Percentiles rank a stretch among this genome's conserved stretches.
These are phyloP conservation scores for Cyclophora albipunctata DNA, from an alignment of 2,888 invertebrate genomes.

Conservation along the genomic window DNA sequence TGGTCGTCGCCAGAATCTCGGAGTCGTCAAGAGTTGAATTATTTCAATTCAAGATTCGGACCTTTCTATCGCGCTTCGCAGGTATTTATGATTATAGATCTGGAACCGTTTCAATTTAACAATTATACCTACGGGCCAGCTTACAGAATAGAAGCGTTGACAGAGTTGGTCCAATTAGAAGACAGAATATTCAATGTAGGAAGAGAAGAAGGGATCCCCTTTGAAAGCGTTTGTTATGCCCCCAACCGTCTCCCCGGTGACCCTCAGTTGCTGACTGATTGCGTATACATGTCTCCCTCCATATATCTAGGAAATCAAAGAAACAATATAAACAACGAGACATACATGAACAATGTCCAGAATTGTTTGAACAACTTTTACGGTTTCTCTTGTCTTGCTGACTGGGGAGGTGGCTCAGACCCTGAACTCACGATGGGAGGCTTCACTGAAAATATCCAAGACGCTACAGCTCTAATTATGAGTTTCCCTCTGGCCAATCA, in stretches of 20 bases:
- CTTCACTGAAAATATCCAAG: constrained; percentile 57
- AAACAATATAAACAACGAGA: constrained; percentile 58
- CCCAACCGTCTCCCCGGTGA: constrained; percentile 82
- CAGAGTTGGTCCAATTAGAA: constrained; percentile 82
- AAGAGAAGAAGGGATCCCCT: constrained; percentile 62
- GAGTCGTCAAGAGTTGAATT: constrained; percentile 88
- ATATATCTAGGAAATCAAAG: constrained; percentile 84
- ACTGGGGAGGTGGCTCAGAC: constrained; percentile 91
- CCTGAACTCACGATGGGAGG: constrained; percentile 91
- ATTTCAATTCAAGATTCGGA: constrained; percentile 89
- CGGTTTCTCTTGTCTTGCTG: constrained; percentile 79
- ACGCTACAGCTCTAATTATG: constrained; percentile 78
- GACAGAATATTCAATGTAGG: constrained; percentile 78
- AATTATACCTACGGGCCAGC: constrained; percentile 84
- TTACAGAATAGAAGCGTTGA: constrained; percentile 83
- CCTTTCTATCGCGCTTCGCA: constrained; percentile 94
- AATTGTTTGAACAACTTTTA: constrained; percentile 61
- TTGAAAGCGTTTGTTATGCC: constrained; percentile 84
- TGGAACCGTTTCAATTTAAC: constrained; percentile 49
- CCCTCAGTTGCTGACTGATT: constrained; percentile 74
- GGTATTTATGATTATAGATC: constrained; percentile 82
- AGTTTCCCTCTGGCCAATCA: constrained; percentile 87
- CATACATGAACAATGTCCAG: constrained; percentile 52
- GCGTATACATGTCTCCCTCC: constrained; percentile 87
- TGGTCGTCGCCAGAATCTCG: constrained; percentile 92